These are phyloP conservation scores for Myodes glareolus DNA, from an alignment of 2,113 vertebrate genomes.

Conservation along the genomic window DNA sequence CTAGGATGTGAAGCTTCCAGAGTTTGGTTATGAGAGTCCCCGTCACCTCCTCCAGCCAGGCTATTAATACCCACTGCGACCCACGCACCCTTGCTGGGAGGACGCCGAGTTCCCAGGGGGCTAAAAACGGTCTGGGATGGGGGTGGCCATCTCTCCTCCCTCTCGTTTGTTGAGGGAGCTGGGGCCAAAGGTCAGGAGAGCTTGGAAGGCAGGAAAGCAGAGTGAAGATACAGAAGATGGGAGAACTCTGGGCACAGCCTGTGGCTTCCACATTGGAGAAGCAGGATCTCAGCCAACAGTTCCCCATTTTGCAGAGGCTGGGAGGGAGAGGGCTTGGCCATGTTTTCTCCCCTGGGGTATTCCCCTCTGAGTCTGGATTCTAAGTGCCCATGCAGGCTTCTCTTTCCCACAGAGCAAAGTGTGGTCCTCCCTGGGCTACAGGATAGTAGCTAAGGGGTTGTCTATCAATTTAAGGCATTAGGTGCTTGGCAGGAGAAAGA, in stretches of 20 bases:
- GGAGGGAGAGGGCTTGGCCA: not conserved
- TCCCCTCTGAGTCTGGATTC: not conserved
- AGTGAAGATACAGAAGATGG: not conserved
- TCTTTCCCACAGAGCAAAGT: slow-evolving; percentile 70
- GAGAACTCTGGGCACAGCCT: not conserved
- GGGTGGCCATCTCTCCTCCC: slow-evolving; percentile 16
- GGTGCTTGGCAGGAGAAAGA: not conserved
- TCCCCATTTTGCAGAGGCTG: accelerated
- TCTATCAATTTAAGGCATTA: not conserved
- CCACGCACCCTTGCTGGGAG: slow-evolving; percentile 78
- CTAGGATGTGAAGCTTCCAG: slow-evolving; percentile 39
- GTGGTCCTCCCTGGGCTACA: not conserved
- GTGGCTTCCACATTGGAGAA: not conserved
- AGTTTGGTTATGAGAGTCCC: slow-evolving; percentile 69
- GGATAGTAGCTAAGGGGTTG: not conserved
- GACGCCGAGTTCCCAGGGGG: slow-evolving; percentile 78
- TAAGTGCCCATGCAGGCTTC: slow-evolving; percentile 51
- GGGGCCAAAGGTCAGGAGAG: slow-evolving; percentile 51
- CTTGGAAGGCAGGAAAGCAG: not conserved
- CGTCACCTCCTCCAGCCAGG: slow-evolving; percentile 74
- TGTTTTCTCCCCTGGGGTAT: not conserved
- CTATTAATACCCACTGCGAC: slow-evolving; percentile 78
- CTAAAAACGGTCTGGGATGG: slow-evolving; percentile 74
- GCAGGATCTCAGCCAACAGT: not conserved
- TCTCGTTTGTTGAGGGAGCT: slow-evolving; percentile 38